Evolutionary conservation across 2,797 vertebrate genomes (phyloP).

Genomic region (Poecilia picta): DNA sequence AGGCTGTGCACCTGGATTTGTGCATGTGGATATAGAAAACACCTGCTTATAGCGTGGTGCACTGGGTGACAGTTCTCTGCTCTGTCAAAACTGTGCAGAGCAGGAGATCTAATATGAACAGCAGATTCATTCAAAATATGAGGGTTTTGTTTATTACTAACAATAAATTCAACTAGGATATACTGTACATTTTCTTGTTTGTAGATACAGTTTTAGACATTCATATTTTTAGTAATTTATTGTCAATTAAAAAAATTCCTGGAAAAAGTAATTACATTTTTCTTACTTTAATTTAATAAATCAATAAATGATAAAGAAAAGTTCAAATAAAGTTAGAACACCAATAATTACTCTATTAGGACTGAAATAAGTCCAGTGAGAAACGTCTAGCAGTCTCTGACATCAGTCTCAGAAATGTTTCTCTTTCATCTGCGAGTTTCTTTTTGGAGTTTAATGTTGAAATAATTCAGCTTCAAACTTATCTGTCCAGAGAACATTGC

Average conservation of each 20-base stretch:
- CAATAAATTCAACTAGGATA: background rate
- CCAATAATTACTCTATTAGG: background rate
- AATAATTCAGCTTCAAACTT: background rate
- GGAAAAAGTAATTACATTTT: background rate
- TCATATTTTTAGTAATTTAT: background rate
- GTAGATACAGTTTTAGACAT: background rate
- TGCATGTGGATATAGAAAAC: conserved; percentile 21
- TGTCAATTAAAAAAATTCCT: background rate
- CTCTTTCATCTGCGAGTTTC: background rate
- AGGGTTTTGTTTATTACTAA: background rate
- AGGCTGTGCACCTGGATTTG: conserved; percentile 38
- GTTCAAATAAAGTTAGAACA: background rate
- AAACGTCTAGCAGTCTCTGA: background rate
- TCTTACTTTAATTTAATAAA: background rate
- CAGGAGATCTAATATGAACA: background rate
- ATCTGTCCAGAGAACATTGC: background rate
- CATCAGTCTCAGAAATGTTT: background rate
- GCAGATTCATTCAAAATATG: background rate
- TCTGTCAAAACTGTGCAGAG: background rate
- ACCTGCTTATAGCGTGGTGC: conserved; percentile 28
- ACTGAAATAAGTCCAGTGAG: background rate
- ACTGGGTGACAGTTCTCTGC: background rate
- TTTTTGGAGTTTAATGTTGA: background rate
- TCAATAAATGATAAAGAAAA: background rate
- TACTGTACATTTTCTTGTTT: background rate